Conservation (phyloP, 2,113 vertebrate species). For the Cephalopterus ornatus region DNA sequence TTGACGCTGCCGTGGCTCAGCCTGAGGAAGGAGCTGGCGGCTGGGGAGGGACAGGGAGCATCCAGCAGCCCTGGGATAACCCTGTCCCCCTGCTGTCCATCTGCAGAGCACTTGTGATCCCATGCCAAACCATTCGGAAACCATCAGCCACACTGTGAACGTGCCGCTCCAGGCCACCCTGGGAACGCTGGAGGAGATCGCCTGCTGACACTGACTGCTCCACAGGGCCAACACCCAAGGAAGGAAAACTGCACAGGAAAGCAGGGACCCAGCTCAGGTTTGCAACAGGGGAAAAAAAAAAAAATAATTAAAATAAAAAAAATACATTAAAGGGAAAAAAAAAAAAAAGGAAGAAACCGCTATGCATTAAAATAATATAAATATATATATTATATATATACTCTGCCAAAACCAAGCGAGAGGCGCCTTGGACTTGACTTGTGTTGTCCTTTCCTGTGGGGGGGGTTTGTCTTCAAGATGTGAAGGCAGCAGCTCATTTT, state of each 20-base stretch:
- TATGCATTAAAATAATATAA: constrained; percentile 54
- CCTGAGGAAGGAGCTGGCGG: not conserved
- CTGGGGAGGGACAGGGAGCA: not conserved
- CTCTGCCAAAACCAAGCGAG: constrained; percentile 71
- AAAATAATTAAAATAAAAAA: not conserved
- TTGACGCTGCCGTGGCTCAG: not conserved
- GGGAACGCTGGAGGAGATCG: constrained; percentile 93
- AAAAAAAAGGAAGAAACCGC: constrained; percentile 27
- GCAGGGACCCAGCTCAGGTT: constrained; percentile 71
- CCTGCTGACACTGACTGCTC: constrained; percentile 83
- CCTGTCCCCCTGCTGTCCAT: not conserved
- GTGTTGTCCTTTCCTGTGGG: constrained; percentile 58
- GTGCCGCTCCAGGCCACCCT: constrained; percentile 93
- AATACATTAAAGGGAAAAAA: not conserved
- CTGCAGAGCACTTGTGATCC: constrained; percentile 92
- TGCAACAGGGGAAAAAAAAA: constrained; percentile 11
- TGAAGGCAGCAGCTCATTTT: constrained; percentile 51
- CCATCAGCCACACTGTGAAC: constrained; percentile 95
- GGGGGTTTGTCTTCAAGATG: constrained; percentile 36
- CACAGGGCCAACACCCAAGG: constrained; percentile 27
- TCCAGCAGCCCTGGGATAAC: not conserved
- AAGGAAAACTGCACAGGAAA: constrained; percentile 60
- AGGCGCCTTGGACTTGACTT: constrained; percentile 71
- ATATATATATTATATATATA: constrained; percentile 62
- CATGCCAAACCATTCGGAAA: constrained; percentile 92